These are phyloP conservation scores for Danio choprae DNA, from an alignment of 2,797 vertebrate species.

Conservation along the genomic window DNA sequence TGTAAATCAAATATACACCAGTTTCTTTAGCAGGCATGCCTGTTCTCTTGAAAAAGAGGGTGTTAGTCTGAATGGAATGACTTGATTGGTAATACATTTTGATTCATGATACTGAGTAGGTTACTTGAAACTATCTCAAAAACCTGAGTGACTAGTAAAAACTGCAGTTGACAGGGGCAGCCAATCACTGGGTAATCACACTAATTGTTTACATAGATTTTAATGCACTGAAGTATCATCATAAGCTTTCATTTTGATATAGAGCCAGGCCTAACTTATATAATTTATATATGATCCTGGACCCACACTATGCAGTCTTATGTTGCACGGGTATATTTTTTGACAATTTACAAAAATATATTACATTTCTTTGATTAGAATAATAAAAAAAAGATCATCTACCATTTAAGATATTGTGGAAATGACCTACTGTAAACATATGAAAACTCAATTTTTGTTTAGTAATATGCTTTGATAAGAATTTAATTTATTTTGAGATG, in stretches of 20 bases:
- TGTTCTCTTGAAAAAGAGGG: constrained; percentile 14
- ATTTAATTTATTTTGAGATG: too few relatives aligned
- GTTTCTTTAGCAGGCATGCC: constrained; percentile 11
- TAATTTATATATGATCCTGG: too few relatives aligned
- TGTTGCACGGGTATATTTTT: too few relatives aligned
- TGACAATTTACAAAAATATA: too few relatives aligned
- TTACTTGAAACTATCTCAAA: constrained; percentile 11
- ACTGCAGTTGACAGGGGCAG: constrained; percentile 9
- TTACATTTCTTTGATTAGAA: too few relatives aligned
- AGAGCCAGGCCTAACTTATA: neutral
- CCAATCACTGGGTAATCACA: constrained; percentile 28
- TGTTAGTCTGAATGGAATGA: constrained; percentile 24
- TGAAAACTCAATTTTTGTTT: too few relatives aligned
- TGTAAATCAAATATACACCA: constrained; percentile 6
- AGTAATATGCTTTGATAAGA: too few relatives aligned
- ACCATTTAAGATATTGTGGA: too few relatives aligned
- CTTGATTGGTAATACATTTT: constrained; percentile 6
- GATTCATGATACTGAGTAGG: constrained; percentile 1
- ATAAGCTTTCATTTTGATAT: neutral
- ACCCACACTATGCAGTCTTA: too few relatives aligned
- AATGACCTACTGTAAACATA: too few relatives aligned
- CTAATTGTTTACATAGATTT: constrained; percentile 3
- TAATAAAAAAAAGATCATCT: too few relatives aligned
- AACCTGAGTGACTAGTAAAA: constrained; percentile 6
- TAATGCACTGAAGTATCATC: neutral